These are phyloP conservation scores for Sardinella longiceps DNA, from an alignment of 2,797 vertebrate genomes.

Conservation along the genomic window DNA sequence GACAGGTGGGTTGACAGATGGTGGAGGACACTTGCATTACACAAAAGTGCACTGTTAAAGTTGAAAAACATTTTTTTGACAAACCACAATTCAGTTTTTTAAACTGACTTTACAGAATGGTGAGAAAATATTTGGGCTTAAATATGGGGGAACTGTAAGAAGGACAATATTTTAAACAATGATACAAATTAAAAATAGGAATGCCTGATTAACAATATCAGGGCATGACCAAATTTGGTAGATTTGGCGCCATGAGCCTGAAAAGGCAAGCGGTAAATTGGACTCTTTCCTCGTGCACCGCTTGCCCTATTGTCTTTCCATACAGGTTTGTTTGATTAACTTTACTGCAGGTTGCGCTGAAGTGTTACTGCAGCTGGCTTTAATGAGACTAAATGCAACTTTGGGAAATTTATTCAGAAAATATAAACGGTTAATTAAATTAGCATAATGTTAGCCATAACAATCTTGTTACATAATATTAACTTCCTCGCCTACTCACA, in stretches of 20 bases:
- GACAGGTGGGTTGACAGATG: neutral
- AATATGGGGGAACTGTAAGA: too few relatives aligned
- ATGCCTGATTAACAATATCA: too few relatives aligned
- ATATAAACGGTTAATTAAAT: neutral
- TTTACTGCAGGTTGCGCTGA: neutral
- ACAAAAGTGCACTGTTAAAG: neutral
- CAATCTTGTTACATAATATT: neutral
- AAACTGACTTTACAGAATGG: neutral
- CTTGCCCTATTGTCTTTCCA: neutral
- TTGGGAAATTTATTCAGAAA: neutral
- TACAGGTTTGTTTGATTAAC: neutral
- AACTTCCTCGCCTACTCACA: neutral
- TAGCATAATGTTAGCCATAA: conserved; percentile 3
- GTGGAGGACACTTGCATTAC: neutral
- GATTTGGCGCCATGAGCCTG: too few relatives aligned
- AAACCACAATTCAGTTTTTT: neutral
- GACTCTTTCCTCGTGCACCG: neutral
- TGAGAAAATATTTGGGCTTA: neutral
- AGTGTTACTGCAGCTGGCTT: neutral
- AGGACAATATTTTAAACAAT: too few relatives aligned
- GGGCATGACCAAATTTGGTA: too few relatives aligned
- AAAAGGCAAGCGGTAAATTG: too few relatives aligned
- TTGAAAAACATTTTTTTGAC: neutral
- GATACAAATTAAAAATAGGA: too few relatives aligned
- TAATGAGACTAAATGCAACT: too few relatives aligned